Conservation (phyloP, 2,888 invertebrate genomes). For the Lepetodrilus schrolli region DNA sequence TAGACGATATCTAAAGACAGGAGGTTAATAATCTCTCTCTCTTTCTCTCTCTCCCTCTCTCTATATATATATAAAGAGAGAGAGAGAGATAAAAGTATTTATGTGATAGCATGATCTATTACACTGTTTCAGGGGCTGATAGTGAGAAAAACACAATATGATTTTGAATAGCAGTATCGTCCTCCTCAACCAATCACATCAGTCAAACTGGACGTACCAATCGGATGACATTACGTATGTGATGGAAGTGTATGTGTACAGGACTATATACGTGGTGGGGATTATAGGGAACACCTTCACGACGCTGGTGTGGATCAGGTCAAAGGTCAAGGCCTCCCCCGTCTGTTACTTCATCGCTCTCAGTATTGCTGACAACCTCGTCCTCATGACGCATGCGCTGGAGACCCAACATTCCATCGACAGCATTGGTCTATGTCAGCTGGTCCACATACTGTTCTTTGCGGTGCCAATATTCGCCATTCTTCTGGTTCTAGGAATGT, state of each 20-base stretch:
- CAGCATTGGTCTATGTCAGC: slow-evolving; percentile 35
- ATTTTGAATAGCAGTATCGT: no score
- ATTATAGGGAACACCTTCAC: slow-evolving; percentile 36
- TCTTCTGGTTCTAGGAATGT: slow-evolving; percentile 38
- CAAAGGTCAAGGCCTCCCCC: slow-evolving; percentile 26
- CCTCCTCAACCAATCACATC: no score
- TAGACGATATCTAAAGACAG: no score
- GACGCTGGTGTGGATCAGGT: slow-evolving; percentile 35
- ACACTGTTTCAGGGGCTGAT: no score
- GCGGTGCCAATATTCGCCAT: slow-evolving; percentile 41
- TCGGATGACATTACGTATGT: slow-evolving; percentile 23
- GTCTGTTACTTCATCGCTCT: slow-evolving; percentile 42
- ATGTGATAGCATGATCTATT: no score
- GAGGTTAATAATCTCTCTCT: no score
- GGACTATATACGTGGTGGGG: slow-evolving; percentile 37
- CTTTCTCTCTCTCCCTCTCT: no score
- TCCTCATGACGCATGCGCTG: slow-evolving; percentile 35
- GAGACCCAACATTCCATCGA: slow-evolving; percentile 29
- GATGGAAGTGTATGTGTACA: slow-evolving; percentile 28
- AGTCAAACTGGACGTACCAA: no score
- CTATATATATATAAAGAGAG: no score
- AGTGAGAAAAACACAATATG: no score
- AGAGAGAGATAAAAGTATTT: no score
- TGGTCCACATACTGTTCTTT: slow-evolving; percentile 38
- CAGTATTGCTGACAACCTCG: slow-evolving; percentile 39